Conservation (phyloP, 2,888 invertebrate species). For the Leptarthrus brevirostris region DNA sequence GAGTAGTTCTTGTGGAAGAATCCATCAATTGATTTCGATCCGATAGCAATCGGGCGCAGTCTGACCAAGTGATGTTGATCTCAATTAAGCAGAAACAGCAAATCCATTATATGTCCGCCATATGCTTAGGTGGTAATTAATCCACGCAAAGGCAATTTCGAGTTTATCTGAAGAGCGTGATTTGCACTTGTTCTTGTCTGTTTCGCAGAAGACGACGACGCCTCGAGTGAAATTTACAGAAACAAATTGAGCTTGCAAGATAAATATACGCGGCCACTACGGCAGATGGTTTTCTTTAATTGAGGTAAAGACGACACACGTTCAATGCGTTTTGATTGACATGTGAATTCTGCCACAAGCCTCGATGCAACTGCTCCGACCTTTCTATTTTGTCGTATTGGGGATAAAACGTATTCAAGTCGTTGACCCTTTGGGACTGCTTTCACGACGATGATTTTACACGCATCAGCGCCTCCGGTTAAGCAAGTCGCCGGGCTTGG, state of each 20-base stretch:
- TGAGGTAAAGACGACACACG: constrained; percentile 4
- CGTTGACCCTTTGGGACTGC: no score
- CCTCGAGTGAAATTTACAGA: not conserved
- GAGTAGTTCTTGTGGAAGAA: not conserved
- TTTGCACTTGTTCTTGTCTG: not conserved
- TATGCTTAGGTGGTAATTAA: constrained; percentile 30
- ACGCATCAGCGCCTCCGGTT: constrained; percentile 2
- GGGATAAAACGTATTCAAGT: no score
- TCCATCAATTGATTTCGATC: no score
- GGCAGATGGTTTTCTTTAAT: constrained; percentile 37
- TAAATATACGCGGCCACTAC: constrained; percentile 18
- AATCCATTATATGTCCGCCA: constrained; percentile 18
- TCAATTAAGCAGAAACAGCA: not conserved
- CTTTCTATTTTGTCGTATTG: no score
- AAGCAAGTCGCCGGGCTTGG: no score
- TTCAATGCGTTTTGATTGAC: constrained; percentile 31
- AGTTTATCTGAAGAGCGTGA: not conserved
- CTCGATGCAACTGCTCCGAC: no score
- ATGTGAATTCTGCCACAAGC: constrained; percentile 38
- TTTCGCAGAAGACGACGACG: constrained; percentile 13
- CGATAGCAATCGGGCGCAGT: no score
- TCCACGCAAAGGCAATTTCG: not conserved
- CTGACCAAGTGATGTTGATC: not conserved
- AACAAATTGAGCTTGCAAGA: constrained; percentile 23
- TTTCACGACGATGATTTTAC: no score